These are phyloP conservation scores for Epirrhoe tristata DNA, from an alignment of 2,888 invertebrate genomes.

Conservation along the genomic window DNA sequence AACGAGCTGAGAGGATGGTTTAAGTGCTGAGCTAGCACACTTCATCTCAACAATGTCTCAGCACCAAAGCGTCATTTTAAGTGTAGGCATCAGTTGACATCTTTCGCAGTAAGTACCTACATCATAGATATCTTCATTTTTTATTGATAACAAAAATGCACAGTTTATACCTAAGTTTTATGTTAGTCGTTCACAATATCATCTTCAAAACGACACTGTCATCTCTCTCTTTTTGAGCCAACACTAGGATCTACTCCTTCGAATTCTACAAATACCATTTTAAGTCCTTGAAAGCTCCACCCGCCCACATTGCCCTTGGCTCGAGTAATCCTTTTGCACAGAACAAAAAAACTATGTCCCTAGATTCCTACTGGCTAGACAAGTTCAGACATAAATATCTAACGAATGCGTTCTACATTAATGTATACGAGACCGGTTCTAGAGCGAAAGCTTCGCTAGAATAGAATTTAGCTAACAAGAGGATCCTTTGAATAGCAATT, in stretches of 20 bases:
- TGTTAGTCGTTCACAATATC: neutral
- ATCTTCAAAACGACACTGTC: neutral
- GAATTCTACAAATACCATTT: neutral
- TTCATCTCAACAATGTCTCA: neutral
- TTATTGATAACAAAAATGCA: too few relatives aligned
- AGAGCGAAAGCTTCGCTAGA: constrained; percentile 48
- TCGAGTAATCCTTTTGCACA: constrained; percentile 1
- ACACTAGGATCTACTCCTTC: neutral
- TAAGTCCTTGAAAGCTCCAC: constrained; percentile 6
- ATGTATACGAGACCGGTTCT: constrained; percentile 51
- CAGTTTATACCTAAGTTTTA: neutral
- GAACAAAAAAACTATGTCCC: constrained; percentile 21
- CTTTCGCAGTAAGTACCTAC: neutral
- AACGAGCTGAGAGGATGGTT: neutral
- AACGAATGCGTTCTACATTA: constrained; percentile 34
- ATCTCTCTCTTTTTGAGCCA: neutral
- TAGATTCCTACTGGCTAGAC: constrained; percentile 33
- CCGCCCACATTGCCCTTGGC: constrained; percentile 12
- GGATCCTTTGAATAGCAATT: constrained; percentile 20
- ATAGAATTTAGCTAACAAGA: constrained; percentile 27
- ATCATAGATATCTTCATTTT: neutral
- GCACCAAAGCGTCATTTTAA: too few relatives aligned
- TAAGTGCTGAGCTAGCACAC: neutral
- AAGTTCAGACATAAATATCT: constrained; percentile 35
- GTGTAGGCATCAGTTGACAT: neutral